These are phyloP conservation scores for Junco hyemalis DNA, from an alignment of 2,113 vertebrate genomes.

Conservation along the genomic window DNA sequence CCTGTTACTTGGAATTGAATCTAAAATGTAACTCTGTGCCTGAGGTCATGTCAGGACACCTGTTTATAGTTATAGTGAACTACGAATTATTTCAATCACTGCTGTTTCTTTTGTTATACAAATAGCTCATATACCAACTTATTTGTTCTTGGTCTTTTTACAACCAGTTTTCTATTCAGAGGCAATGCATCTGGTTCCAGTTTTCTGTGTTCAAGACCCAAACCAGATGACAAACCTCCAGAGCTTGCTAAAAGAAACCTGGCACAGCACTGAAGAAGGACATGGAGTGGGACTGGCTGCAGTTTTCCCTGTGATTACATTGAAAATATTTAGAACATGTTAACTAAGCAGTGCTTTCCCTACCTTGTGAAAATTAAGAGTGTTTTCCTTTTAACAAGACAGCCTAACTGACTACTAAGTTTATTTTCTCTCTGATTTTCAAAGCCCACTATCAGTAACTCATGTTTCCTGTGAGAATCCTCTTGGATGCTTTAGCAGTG, in stretches of 20 bases:
- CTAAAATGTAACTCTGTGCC: not conserved
- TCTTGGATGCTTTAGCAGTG: fast-evolving
- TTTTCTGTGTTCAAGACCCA: not conserved
- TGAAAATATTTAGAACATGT: not conserved
- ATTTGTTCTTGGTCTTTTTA: not conserved
- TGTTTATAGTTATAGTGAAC: not conserved
- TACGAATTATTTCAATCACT: not conserved
- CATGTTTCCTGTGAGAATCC: not conserved
- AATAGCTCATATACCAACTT: not conserved
- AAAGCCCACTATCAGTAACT: not conserved
- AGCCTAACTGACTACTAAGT: not conserved
- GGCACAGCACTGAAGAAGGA: not conserved
- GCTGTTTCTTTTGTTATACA: not conserved
- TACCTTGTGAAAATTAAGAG: not conserved
- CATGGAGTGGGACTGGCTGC: not conserved
- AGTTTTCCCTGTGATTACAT: not conserved
- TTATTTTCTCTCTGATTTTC: not conserved
- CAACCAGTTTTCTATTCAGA: not conserved
- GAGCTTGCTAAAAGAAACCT: not conserved
- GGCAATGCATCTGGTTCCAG: not conserved
- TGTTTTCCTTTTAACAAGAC: not conserved
- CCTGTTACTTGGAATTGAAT: not conserved
- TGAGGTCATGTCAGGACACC: not conserved
- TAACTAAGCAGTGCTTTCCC: not conserved
- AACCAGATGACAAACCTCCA: not conserved